A percentile compares a stretch with the other conserved stretches of the same genome.
These are phyloP conservation scores for Onthophagus taurus DNA, from an alignment of 1,140 invertebrate species.

Conservation along the genomic window DNA sequence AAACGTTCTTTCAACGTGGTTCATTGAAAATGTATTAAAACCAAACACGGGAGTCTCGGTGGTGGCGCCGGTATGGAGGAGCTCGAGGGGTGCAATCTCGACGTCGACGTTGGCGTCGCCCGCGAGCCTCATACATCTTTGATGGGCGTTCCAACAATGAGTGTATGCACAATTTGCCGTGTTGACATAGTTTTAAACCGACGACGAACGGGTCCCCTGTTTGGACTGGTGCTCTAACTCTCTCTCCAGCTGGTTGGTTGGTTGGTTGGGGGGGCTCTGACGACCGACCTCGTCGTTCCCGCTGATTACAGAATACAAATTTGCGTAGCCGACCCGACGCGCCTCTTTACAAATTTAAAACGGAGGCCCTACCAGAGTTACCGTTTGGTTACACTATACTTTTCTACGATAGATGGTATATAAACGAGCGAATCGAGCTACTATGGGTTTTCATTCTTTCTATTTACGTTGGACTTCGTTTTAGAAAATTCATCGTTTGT, in stretches of 20 bases:
- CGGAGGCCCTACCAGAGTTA: no score
- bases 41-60: slow-evolving; percentile 25
- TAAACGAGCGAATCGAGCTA: no score
- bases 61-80: slow-evolving; percentile 3
- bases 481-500: no score
- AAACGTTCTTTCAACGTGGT: slow-evolving; percentile 30
- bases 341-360: slow-evolving; percentile 14
- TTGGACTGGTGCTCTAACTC: slow-evolving; percentile 11
- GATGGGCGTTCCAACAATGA: slow-evolving; percentile 31
- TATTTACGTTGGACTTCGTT: no score
- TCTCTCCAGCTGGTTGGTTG: no score
- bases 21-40: slow-evolving; percentile 39
- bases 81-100: slow-evolving; percentile 15
- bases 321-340: slow-evolving; percentile 9
- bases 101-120: slow-evolving; percentile 8
- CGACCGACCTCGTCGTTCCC: no score
- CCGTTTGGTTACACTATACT: no score
- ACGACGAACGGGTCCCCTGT: slow-evolving; percentile 11
- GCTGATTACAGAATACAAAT: slow-evolving; percentile 15
- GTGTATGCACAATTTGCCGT: slow-evolving; percentile 34
- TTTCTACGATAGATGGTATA: no score
- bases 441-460: no score
- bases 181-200: slow-evolving; percentile 35
- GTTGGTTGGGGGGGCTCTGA: no score
- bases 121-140: slow-evolving; percentile 30